Base-by-base conservation (phyloP, 2,113 vertebrate species). In the Notechis scutatus region DNA sequence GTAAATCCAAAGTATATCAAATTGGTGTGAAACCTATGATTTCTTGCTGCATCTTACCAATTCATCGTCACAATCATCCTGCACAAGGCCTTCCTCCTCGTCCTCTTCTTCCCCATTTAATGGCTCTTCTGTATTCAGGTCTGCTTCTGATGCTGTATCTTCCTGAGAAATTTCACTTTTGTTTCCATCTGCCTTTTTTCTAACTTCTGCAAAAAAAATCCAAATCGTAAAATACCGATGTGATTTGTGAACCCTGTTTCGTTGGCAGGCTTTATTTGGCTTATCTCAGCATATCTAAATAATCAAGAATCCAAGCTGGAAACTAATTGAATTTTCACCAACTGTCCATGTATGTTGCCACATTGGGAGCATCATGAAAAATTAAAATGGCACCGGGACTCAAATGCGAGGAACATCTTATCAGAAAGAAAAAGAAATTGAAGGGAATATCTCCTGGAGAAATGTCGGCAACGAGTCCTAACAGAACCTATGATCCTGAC, bases 61-160 rank as follows among this genome's bases (percentile, higher is more conserved):
- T 94, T 98, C 97, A 56, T 98, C 98, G 39, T 98, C 98, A 69
- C 97, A 95, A 61, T 98, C 98, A 1, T 98, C 98, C 85, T 97
- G 98, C 50, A 97, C 96, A 9, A 98, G 97, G 10, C 97, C 97
- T 64, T 98, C 98, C 56, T 98, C 98, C 0, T 97, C 98, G 0
- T 98, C 98, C 0, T 97, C 98, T 0, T 98, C 97, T 0, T 98
- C 98, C 61, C 98, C 98, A 2, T 98, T 97, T 90, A 97, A 97
- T 0, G 96, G 96, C 94, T 98, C 98, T 93, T 97, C 98, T 0
- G 95, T 92, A 54, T 94, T 93, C 0, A 94, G 97, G 88, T 98
- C 98, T 9, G 98, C 97, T 90, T 98, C 98, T 4, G 98, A 98
- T 0, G 97, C 96, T 0, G 97, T 98, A 94, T 98, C 98, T 29